Evolutionary conservation across 2,113 vertebrate species (phyloP).

Genomic region (Aix galericulata): DNA sequence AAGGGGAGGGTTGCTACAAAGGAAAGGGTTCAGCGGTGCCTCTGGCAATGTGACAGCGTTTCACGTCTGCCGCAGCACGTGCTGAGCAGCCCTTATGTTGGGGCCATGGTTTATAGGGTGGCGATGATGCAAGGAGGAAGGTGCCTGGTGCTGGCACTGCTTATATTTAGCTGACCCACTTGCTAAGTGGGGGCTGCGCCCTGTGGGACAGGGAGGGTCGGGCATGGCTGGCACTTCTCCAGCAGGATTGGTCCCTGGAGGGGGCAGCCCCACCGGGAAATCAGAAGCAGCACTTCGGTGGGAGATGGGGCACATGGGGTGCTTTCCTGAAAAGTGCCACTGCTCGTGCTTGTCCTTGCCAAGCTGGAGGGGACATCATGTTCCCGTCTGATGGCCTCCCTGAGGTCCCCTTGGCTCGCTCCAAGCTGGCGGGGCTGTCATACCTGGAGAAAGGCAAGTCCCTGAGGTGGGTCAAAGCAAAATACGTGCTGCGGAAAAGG

Average conservation of each 20-base stretch:
- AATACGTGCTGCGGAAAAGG: constrained; percentile 38
- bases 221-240: not conserved
- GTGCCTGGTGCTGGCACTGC: not conserved
- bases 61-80: not conserved
- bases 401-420: not conserved
- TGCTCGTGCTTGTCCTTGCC: not conserved
- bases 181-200: not conserved
- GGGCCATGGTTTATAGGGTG: constrained; percentile 54
- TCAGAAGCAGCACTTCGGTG: not conserved
- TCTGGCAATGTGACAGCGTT: accelerated
- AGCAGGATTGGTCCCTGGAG: not conserved
- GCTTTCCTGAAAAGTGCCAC: not conserved
- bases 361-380: constrained; percentile 10
- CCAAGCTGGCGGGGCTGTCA: constrained; percentile 39
- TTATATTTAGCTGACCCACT: constrained; percentile 62
- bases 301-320: not conserved
- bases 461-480: constrained; percentile 40
- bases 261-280: not conserved
- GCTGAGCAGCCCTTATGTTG: not conserved
- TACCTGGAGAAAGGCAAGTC: constrained; percentile 56
- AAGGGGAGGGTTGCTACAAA: accelerated
- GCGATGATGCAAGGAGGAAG: constrained; percentile 44
- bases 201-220: not conserved
- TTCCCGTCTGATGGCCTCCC: not conserved
- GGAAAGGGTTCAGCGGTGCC: not conserved